phyloP scores from a whole-genome alignment of 1,140 invertebrate species.

The Pentalonia nigronervosa region DNA sequence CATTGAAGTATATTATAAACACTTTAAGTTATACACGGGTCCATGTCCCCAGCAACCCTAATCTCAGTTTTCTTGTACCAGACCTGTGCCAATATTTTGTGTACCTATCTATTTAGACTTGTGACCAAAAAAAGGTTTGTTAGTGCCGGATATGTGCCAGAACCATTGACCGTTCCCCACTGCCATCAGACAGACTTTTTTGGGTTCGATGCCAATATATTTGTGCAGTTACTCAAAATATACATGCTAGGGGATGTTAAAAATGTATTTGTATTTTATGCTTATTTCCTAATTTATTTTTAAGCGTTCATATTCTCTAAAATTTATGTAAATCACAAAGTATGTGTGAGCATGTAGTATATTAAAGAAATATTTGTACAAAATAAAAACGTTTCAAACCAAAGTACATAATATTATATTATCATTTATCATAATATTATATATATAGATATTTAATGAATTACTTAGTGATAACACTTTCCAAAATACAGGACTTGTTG shows the following conservation, averaged over 20 bases:
- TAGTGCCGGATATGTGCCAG: not conserved
- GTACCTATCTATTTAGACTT: not conserved
- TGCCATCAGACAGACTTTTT: not conserved
- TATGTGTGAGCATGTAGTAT: no score
- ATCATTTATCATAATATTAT: no score
- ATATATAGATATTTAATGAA: no score
- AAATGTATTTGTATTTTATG: not conserved
- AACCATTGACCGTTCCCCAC: not conserved
- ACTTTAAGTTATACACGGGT: not conserved
- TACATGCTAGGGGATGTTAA: not conserved
- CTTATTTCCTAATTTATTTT: not conserved
- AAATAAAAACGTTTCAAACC: no score
- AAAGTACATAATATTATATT: no score
- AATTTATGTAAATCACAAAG: not conserved
- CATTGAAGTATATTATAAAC: no score
- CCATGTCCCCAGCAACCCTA: not conserved
- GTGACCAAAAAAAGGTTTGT: not conserved
- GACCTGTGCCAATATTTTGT: not conserved
- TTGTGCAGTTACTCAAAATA: not conserved
- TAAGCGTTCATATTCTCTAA: not conserved
- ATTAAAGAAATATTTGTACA: no score
- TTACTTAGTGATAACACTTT: no score
- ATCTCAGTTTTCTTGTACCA: not conserved
- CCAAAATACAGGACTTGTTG: no score
- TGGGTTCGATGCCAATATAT: not conserved